Percentiles rank a stretch among this genome's conserved stretches.
Evolutionary conservation across 2,113 vertebrate genomes (phyloP).

Genomic region (Felis chaus): DNA sequence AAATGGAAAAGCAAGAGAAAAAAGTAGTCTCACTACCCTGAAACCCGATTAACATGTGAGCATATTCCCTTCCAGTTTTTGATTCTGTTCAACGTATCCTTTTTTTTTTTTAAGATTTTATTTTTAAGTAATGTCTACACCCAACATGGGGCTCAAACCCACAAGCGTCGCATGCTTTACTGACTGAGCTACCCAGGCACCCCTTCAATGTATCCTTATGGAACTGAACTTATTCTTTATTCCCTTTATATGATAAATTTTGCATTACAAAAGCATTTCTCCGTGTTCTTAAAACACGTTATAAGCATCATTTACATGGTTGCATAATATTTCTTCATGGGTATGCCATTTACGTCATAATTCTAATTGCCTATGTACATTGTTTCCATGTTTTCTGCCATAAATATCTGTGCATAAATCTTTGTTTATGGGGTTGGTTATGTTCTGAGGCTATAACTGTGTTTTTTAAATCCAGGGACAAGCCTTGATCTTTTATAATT

Average conservation of each 20-base stretch:
- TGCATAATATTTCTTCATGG: background rate
- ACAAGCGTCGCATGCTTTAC: no score
- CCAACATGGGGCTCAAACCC: no score
- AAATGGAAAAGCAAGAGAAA: background rate
- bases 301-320: background rate
- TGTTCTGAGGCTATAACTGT: background rate
- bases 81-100: background rate
- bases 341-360: slow-evolving; percentile 5
- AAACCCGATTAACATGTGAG: background rate
- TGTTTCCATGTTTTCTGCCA: background rate
- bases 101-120: no score
- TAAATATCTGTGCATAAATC: background rate
- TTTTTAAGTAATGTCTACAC: no score
- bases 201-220: background rate
- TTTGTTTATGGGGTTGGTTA: background rate
- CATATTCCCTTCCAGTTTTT: background rate
- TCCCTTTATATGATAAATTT: slow-evolving; percentile 14
- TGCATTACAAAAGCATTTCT: background rate
- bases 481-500: slow-evolving; percentile 4
- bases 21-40: background rate
- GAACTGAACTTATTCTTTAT: background rate
- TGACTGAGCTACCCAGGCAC: no score
- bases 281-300: background rate
- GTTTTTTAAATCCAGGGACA: slow-evolving; percentile 20
- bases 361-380: background rate